Percentiles rank a stretch among this genome's conserved stretches.
Evolutionary conservation across 1,140 invertebrate genomes (phyloP).

Genomic region (Muscidifurax raptorellus): DNA sequence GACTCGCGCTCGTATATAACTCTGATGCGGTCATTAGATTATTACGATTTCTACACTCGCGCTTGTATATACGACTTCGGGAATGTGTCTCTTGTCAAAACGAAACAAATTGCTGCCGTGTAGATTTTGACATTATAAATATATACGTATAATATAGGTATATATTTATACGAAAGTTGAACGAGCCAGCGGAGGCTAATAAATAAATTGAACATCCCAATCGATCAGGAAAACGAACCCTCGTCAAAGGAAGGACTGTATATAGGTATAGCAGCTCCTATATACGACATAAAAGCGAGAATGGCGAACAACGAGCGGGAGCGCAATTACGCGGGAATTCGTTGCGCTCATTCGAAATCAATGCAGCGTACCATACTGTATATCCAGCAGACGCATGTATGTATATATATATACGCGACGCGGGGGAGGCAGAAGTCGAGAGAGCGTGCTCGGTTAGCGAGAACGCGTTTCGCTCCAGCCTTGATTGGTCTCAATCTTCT

Average conservation of each 20-base stretch:
- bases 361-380: not conserved
- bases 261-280: too few species aligned
- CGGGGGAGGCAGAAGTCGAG: not conserved
- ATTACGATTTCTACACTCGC: not conserved
- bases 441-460: not conserved
- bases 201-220: too few species aligned
- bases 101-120: too few species aligned
- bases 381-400: not conserved
- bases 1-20: too few species aligned
- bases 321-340: conserved; percentile 21
- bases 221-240: too few species aligned
- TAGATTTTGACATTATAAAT: too few species aligned
- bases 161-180: too few species aligned
- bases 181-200: too few species aligned
- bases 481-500: conserved; percentile 37
- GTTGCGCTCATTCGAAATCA: conserved; percentile 20
- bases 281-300: not conserved
- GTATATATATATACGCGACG: not conserved
- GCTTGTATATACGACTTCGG: too few species aligned
- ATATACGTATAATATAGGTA: too few species aligned
- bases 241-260: too few species aligned
- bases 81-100: not conserved
- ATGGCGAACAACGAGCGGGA: not conserved
- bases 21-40: not conserved
- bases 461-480: conserved; percentile 16